Conservation (phyloP, 2,888 invertebrate genomes). For the Conomelus anceps region DNA sequence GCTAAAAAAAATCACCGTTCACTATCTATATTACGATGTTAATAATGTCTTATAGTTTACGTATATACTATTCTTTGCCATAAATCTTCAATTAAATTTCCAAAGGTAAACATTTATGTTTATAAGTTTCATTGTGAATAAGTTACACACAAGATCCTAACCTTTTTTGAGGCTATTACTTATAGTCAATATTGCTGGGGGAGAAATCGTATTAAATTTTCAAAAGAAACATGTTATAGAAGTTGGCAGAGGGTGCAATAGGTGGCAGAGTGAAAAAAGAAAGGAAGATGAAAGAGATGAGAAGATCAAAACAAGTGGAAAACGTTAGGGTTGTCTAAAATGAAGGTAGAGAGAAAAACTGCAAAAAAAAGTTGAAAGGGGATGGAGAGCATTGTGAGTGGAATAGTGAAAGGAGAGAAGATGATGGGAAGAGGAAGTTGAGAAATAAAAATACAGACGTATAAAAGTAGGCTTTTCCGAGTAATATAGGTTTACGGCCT, state of each 20-base stretch:
- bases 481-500: constrained; percentile 6
- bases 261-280: not conserved
- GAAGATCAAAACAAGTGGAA: not conserved
- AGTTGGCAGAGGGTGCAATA: not conserved
- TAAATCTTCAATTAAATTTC: too few species aligned
- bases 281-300: not conserved
- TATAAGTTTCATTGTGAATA: not conserved
- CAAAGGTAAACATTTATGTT: not conserved
- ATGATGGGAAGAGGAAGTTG: not conserved
- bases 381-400: not conserved
- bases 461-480: constrained; percentile 6
- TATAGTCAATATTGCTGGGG: not conserved
- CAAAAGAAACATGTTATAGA: not conserved
- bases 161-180: not conserved
- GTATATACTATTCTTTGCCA: too few species aligned
- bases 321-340: not conserved
- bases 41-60: too few species aligned
- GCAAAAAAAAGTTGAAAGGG: not conserved
- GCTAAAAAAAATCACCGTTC: too few species aligned
- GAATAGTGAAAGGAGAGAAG: not conserved
- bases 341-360: not conserved
- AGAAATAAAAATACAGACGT: constrained; percentile 6
- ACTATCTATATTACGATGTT: too few species aligned
- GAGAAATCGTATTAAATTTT: not conserved
- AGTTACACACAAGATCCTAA: not conserved